Evolutionary conservation across 1,140 invertebrate species (phyloP), one percentile per base, ranked within the genome.

Genomic region (Eriosoma lanigerum): DNA sequence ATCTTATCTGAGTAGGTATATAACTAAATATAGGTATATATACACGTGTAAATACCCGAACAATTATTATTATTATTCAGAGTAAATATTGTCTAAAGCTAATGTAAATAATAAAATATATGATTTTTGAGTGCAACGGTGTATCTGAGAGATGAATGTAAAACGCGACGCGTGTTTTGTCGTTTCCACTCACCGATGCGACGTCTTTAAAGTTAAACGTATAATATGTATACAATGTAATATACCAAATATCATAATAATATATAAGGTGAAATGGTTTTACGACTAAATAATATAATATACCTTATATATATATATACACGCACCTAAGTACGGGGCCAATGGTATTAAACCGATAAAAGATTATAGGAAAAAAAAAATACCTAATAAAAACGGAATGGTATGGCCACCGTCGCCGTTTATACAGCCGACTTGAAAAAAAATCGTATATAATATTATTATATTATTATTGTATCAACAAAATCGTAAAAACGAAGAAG

Each of bases 31-130:
- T 58, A 58, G 21, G 3, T 24, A 58, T 12, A 9, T 12, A 38
- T 38, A 24, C 12, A 24, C 19, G 62, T 44, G 32, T 66, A 54
- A 54, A 54, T 15, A 66, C n/a, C n/a, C 64, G 38, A 8, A 44
- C n/a, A 38, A 21, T 52, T 50, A 52, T 52, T 72, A 21, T 52
- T 50, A 52, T 52, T 72, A 15, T 50, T 72, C 68, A 24, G 68
- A 52, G 24, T 26, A 52, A 72, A 72, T 72, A 50, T 52, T 24
- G 68, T 52, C 4, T 72, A 52, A 72, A 72, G 46, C 10, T 1
- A 52, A 3, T 52, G 26, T 50, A 50, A 50, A 72, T 29, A 72
- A 1, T 13, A 26, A 50, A 72, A 29, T 50, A 38, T 4, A 29
- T 3, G 66, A 44, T 8, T 70, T 17, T 48, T 26, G 10, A 24